Evolutionary conservation across 2,888 invertebrate species (phyloP), one percentile per base, ranked within the genome.

Genomic region (Lissonota sp.): DNA sequence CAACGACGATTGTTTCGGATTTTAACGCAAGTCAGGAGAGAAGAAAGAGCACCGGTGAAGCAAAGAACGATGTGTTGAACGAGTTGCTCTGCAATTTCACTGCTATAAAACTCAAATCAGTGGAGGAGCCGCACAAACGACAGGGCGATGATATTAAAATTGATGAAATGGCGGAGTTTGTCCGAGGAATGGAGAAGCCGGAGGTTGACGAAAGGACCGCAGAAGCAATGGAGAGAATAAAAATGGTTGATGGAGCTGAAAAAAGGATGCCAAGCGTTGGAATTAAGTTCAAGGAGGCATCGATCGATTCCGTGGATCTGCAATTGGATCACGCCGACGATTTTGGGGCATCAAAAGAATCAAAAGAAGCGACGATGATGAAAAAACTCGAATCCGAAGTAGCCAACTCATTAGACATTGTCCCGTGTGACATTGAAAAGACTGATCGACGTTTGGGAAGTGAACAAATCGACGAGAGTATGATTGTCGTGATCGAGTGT

Each of bases 51-150:
- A 77, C 79, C 10, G 84, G 85, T 0, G 88, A 90, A 26, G 87
- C 76, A 1, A 92, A 91, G 74, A 85, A 85, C 83, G 88, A 90
- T 42, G 87, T 92, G 60, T 75, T 92, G 72, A 90, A 88, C 75
- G 92, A 92, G 80, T 84, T 92, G 66, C 84, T 92, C 67, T 86
- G 83, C 53, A 92, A 90, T 82, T 92, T 92, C 63, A 82, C 83
- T 72, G 85, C 86, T 10, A 90, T 92, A 46, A 91, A 87, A 85
- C 85, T 92, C 60, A 91, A 85, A 79, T 79, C n/a, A n/a, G n/a
- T 88, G 66, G 86, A 89, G 49, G 84, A 67, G 51, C 71, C 63
- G 39, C 53, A n/a, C 46, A 69, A 71, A 69, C 60, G 70, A 57
- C 60, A 76, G 63, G 63, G 67, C 49, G 57, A 75, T 60, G 37